phyloP scores from a whole-genome alignment of 2,888 invertebrate genomes.

The Sipunculus nudus region DNA sequence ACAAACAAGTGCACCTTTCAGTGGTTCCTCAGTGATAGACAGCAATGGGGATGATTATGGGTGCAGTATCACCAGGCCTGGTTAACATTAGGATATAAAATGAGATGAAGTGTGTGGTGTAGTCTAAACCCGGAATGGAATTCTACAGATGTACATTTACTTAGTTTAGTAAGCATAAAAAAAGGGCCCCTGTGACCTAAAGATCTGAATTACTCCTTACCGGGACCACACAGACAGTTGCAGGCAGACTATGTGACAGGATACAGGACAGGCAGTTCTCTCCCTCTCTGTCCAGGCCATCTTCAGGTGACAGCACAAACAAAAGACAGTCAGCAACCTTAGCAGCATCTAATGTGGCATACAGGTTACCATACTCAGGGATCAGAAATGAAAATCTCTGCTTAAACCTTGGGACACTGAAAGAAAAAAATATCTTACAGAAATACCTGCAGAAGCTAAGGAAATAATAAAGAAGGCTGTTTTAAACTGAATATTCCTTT shows the following conservation, averaged over 20 bases:
- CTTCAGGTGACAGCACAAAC: slow-evolving; percentile 72
- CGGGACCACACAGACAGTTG: slow-evolving; percentile 68
- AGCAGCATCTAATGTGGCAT: slow-evolving; percentile 70
- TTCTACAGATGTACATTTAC: too few relatives aligned
- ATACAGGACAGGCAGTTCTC: slow-evolving; percentile 80
- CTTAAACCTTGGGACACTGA: slow-evolving; percentile 84
- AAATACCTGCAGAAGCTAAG: background rate
- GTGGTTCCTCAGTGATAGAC: too few relatives aligned
- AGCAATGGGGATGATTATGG: too few relatives aligned
- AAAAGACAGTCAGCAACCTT: slow-evolving; percentile 83
- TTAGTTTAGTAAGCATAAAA: too few relatives aligned
- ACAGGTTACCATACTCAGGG: slow-evolving; percentile 79
- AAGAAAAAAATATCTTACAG: slow-evolving; percentile 51
- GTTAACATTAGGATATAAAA: too few relatives aligned
- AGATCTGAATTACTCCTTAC: too few relatives aligned
- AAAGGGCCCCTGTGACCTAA: too few relatives aligned
- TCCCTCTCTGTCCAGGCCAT: slow-evolving; percentile 81
- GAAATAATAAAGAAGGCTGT: background rate
- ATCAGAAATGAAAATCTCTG: slow-evolving; percentile 85
- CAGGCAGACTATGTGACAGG: slow-evolving; percentile 84
- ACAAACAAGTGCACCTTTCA: too few relatives aligned
- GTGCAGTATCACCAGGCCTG: too few relatives aligned
- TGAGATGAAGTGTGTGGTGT: too few relatives aligned
- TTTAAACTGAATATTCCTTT: too few relatives aligned
- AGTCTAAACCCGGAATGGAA: too few relatives aligned